Evolutionary conservation across 1,140 invertebrate genomes (phyloP).

Genomic region (Ericerus pela): DNA sequence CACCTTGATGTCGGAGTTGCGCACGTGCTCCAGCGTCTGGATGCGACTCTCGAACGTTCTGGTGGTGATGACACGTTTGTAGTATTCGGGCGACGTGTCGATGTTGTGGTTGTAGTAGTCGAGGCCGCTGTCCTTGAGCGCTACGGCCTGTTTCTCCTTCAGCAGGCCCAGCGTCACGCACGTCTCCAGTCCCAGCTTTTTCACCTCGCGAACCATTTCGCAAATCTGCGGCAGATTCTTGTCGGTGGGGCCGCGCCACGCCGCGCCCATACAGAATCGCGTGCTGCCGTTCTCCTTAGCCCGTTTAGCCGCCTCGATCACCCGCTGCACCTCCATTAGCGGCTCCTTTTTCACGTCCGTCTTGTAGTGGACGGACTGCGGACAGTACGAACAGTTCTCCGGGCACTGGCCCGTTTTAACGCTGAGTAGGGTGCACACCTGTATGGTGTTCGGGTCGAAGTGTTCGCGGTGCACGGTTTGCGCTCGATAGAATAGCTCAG

Average conservation of each 20-base stretch:
- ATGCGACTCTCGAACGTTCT: conserved; percentile 19
- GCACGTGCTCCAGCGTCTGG: conserved; percentile 21
- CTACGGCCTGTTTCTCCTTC: conserved; percentile 17
- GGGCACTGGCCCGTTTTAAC: conserved; percentile 23
- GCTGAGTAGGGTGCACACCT: conserved; percentile 20
- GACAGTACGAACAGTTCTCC: conserved; percentile 22
- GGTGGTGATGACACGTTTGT: conserved; percentile 21
- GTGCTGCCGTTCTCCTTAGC: conserved; percentile 19
- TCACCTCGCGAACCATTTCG: conserved; percentile 20
- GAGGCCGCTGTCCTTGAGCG: conserved; percentile 20
- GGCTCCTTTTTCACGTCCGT: conserved; percentile 17
- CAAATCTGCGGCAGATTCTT: conserved; percentile 13
- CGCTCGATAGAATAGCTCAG: conserved; percentile 20
- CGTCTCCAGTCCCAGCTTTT: conserved; percentile 22
- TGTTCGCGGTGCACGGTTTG: conserved; percentile 19
- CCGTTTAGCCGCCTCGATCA: conserved; percentile 14
- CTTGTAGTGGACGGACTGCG: conserved; percentile 20
- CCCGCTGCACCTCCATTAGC: conserved; percentile 18
- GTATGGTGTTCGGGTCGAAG: conserved; percentile 17
- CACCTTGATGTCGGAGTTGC: conserved; percentile 20
- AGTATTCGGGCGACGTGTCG: conserved; percentile 22
- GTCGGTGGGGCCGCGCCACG: conserved; percentile 18
- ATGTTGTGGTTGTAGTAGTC: conserved; percentile 24
- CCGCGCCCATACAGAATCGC: conserved; percentile 25
- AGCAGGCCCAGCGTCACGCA: conserved; percentile 22